Percentiles rank a stretch among this genome's conserved stretches.
phyloP scores from a whole-genome alignment of 2,888 invertebrate genomes.

The Trachelus tabidus region DNA sequence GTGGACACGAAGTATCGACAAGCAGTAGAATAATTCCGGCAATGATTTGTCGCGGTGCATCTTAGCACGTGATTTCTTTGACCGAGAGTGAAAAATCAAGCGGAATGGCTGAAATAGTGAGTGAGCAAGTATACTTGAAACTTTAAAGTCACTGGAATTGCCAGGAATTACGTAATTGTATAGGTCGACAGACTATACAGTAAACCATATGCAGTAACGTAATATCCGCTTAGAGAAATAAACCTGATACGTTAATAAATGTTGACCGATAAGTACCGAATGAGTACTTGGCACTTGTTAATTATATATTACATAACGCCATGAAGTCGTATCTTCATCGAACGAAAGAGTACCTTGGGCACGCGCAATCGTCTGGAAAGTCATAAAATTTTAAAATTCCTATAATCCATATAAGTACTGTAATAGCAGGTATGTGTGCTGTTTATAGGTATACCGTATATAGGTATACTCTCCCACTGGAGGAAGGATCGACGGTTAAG shows the following conservation, averaged over 20 bases:
- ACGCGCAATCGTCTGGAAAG: not conserved
- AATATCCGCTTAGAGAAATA: not conserved
- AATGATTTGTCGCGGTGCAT: not conserved
- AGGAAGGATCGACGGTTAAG: not conserved
- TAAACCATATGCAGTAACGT: not conserved
- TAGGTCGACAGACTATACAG: not conserved
- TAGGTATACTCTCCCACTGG: too few relatives aligned
- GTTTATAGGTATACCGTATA: not conserved
- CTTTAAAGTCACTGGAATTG: not conserved
- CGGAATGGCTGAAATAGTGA: not conserved
- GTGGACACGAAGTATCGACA: conserved; percentile 13
- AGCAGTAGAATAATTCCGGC: not conserved
- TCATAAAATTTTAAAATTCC: not conserved
- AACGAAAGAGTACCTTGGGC: not conserved
- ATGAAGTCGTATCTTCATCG: not conserved
- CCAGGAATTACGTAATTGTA: not conserved
- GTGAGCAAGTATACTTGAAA: not conserved
- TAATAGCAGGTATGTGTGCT: not conserved
- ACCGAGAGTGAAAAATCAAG: not conserved
- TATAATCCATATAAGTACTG: not conserved
- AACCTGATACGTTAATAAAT: not conserved
- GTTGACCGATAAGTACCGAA: not conserved
- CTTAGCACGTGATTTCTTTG: not conserved
- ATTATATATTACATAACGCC: not conserved
- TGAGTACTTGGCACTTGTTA: not conserved